Base-by-base conservation (phyloP, 2,113 vertebrate species). In the Patagioenas fasciata region DNA sequence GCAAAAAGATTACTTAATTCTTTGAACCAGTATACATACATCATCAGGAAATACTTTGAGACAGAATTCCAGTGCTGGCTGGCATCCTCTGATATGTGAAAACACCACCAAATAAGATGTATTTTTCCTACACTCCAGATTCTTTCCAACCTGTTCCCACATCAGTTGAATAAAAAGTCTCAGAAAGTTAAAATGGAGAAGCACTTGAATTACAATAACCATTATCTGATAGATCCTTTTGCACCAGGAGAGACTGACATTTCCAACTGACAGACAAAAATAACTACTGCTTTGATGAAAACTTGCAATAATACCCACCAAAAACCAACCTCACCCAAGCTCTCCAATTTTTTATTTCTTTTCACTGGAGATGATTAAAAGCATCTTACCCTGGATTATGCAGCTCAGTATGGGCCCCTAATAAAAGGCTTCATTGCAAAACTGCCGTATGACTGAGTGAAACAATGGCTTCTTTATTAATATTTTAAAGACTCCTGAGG, bases 381-480 rank as follows among this genome's bases (percentile, higher is more conserved):
- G 61, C 62, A 79, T 50, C 38, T 85, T 69, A 91, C 53, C n/a
- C 42, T 47, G 91, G 89, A 94, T 67, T 88, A 93, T 51, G 79
- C 79, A 75, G 78, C 75, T 91, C 83, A 77, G 25, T 67, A 60
- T 32, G 42, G 34, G 38, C 58, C 85, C 89, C 74, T 90, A 54
- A 53, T 72, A 95, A 83, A 95, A 88, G 70, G 40, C 89, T 94
- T 94, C 21, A 77, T 24, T 91, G 82, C 91, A 89, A 94, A 95
- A 91, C 13, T 66, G 66, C 67, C 60, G 12, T 77, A 80, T 64
- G 88, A 72, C 67, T 71, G 80, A 77, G 5, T 20, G 77, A 96
- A 97, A 97, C 89, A 95, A 93, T 56, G 57, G 71, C 29, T 67
- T 80, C 90, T 88, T 91, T 96, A 94, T 96, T 62, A 93, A 83